These are phyloP conservation scores for Amblyopsis hoosieri DNA, from an alignment of 2,797 vertebrate genomes.

Conservation along the genomic window DNA sequence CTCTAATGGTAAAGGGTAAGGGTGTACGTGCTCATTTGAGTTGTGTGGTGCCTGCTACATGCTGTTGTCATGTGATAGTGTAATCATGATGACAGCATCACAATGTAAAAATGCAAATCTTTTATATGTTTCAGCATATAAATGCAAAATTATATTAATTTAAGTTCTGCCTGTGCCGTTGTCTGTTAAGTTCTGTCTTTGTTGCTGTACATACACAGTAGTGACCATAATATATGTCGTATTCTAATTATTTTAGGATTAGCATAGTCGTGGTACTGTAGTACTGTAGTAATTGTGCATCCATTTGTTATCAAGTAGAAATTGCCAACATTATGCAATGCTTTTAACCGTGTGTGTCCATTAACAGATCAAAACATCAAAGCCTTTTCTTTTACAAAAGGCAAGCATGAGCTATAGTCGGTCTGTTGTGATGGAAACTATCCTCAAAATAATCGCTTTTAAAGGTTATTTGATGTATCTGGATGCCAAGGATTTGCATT, in stretches of 20 bases:
- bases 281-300: constrained; percentile 11
- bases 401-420: neutral
- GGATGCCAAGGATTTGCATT: constrained; percentile 72
- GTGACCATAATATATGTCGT: too few relatives aligned
- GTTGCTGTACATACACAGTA: neutral
- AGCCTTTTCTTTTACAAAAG: neutral
- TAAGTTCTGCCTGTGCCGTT: constrained; percentile 12
- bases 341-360: constrained; percentile 62
- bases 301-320: constrained; percentile 14
- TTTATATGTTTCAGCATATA: constrained; percentile 48
- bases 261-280: constrained; percentile 9
- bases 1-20: constrained; percentile 41
- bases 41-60: constrained; percentile 45
- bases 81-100: too few relatives aligned
- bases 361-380: neutral
- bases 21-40: constrained; percentile 5
- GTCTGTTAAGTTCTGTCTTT: constrained; percentile 1
- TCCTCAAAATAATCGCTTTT: constrained; percentile 53
- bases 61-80: constrained; percentile 10
- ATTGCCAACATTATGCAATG: constrained; percentile 45
- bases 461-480: constrained; percentile 72
- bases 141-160: constrained; percentile 41
- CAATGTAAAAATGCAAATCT: constrained; percentile 69
- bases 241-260: too few relatives aligned
- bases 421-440: constrained; percentile 43